Percentiles rank a stretch among this genome's conserved stretches.
Evolutionary conservation across 2,797 vertebrate genomes (phyloP).

Genomic region (Argya squamiceps): DNA sequence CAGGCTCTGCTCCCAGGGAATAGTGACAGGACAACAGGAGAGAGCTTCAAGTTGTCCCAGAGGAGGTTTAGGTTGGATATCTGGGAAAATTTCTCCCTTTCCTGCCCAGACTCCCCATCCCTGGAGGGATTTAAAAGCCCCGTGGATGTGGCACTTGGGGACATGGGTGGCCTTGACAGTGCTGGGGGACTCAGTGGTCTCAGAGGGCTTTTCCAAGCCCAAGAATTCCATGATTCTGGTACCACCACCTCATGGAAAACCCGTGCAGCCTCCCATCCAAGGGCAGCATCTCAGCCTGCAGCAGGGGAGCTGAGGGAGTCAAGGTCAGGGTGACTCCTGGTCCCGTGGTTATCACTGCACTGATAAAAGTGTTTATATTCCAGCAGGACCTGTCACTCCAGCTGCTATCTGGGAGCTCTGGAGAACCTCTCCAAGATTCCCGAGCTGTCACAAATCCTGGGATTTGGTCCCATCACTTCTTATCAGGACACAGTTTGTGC

Average conservation of each 20-base stretch:
- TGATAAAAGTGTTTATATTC: fast-evolving
- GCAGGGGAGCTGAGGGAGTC: neutral
- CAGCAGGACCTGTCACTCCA: neutral
- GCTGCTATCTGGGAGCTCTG: neutral
- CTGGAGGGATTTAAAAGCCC: fast-evolving
- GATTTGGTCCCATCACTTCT: neutral
- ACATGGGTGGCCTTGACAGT: neutral
- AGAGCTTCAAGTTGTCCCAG: neutral
- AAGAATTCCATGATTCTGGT: fast-evolving
- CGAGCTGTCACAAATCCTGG: neutral
- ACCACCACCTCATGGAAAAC: neutral
- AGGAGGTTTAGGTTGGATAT: neutral
- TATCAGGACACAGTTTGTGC: neutral
- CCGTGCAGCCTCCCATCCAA: neutral
- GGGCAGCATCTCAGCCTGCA: neutral
- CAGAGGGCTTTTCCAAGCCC: neutral
- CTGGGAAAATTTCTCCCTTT: neutral
- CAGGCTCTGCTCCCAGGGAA: neutral
- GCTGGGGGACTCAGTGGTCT: neutral
- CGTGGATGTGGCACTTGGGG: neutral
- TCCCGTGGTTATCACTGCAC: fast-evolving
- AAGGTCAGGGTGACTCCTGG: neutral
- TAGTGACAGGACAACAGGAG: neutral
- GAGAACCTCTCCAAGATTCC: neutral
- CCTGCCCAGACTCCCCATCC: neutral